phyloP scores from a whole-genome alignment of 2,113 vertebrate genomes.

The Trogon surrucura region DNA sequence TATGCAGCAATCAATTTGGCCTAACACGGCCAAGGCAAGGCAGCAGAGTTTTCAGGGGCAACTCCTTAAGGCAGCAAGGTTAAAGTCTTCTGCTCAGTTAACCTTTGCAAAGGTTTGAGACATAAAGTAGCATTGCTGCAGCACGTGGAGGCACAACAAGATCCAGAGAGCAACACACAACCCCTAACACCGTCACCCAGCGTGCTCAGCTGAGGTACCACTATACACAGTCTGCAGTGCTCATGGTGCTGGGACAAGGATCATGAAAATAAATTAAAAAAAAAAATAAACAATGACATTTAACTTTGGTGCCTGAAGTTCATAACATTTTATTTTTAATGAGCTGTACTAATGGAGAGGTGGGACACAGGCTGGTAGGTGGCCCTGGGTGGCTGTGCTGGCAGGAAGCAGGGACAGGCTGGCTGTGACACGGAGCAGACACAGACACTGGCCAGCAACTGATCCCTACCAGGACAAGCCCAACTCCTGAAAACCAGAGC shows the following conservation, averaged over 20 bases:
- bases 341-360: neutral
- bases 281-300: neutral
- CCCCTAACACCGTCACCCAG: rapidly evolving
- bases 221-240: no score
- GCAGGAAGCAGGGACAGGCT: neutral
- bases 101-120: neutral
- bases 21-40: neutral
- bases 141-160: neutral
- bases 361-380: rapidly evolving
- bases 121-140: neutral
- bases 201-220: neutral
- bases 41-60: neutral
- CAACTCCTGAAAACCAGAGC: neutral
- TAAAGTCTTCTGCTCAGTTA: neutral
- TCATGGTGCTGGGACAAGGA: neutral
- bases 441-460: no score
- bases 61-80: neutral
- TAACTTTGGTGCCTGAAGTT: neutral
- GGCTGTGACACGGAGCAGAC: rapidly evolving
- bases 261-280: neutral
- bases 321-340: neutral
- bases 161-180: neutral
- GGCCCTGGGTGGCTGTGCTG: rapidly evolving
- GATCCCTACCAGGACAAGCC: neutral
- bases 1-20: neutral